These are phyloP conservation scores for Sapayoa aenigma DNA, from an alignment of 2,113 vertebrate genomes.

Conservation along the genomic window DNA sequence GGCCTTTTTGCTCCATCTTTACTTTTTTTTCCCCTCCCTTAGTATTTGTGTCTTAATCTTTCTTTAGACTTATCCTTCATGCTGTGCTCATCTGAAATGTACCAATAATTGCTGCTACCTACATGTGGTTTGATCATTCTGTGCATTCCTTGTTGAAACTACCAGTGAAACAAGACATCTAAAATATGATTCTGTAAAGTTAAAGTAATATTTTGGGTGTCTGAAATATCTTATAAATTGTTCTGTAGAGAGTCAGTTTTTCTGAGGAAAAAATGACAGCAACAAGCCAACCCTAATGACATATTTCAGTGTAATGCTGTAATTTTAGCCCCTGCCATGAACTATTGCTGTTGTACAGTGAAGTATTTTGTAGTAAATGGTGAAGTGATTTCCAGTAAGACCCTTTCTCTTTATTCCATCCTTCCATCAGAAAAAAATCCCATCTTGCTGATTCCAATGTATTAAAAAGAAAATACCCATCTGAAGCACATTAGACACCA, in stretches of 20 bases:
- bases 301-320: constrained; percentile 61
- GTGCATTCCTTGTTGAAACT: constrained; percentile 68
- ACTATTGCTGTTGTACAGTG: constrained; percentile 27
- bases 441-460: neutral
- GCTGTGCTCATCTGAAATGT: constrained; percentile 77
- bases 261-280: constrained; percentile 48
- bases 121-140: constrained; percentile 70
- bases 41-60: constrained; percentile 78
- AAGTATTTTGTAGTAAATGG: constrained; percentile 49
- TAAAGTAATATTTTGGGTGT: constrained; percentile 55
- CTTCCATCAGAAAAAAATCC: constrained; percentile 27
- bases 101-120: constrained; percentile 77
- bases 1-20: constrained; percentile 63
- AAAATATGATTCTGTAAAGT: constrained; percentile 58
- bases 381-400: constrained; percentile 32
- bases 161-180: constrained; percentile 51
- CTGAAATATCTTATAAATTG: constrained; percentile 50
- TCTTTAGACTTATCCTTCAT: constrained; percentile 70
- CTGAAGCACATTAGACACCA: constrained; percentile 23
- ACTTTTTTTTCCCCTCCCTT: constrained; percentile 49
- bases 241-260: constrained; percentile 11
- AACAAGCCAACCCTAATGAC: constrained; percentile 52
- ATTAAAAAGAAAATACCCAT: constrained; percentile 43
- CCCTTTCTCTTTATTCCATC: constrained; percentile 36
- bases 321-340: constrained; percentile 54